Percentiles rank a stretch among this genome's conserved stretches.
Conservation (phyloP, 2,113 vertebrate species). For the Lophura nycthemera region DNA sequence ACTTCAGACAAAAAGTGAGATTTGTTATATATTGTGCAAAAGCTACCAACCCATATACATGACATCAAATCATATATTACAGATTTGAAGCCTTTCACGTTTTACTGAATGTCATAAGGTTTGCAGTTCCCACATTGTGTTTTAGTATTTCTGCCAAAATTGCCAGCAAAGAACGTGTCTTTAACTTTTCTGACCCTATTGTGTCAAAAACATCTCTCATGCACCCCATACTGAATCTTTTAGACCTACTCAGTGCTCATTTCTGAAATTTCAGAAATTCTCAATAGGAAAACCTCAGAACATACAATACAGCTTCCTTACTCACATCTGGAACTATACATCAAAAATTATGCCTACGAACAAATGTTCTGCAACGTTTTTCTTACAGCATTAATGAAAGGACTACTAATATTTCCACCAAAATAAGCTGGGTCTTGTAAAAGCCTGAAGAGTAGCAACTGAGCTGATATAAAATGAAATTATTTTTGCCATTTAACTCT, state of each 20-base stretch:
- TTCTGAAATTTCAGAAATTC: conserved; percentile 77
- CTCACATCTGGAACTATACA: conserved; percentile 72
- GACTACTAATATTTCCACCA: conserved; percentile 5
- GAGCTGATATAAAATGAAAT: background rate
- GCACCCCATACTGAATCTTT: conserved; percentile 68
- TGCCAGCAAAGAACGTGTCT: conserved; percentile 76
- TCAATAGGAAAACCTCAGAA: conserved; percentile 70
- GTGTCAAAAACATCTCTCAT: conserved; percentile 81
- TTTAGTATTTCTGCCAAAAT: conserved; percentile 79
- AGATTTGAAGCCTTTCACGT: conserved; percentile 74
- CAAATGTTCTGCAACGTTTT: conserved; percentile 3
- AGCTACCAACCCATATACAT: conserved; percentile 81
- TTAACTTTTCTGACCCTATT: conserved; percentile 82
- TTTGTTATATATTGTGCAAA: conserved; percentile 77
- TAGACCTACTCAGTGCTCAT: conserved; percentile 69
- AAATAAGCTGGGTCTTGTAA: conserved; percentile 17
- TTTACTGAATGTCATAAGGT: conserved; percentile 73
- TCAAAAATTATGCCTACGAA: conserved; percentile 51
- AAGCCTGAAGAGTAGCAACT: background rate
- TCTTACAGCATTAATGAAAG: conserved; percentile 14
- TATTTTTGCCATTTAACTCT: background rate
- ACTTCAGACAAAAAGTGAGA: conserved; percentile 70
- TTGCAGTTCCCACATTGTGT: conserved; percentile 71
- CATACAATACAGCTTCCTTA: conserved; percentile 45
- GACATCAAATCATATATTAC: conserved; percentile 84